phyloP scores from a whole-genome alignment of 2,113 vertebrate species.

The Crotalus tigris region DNA sequence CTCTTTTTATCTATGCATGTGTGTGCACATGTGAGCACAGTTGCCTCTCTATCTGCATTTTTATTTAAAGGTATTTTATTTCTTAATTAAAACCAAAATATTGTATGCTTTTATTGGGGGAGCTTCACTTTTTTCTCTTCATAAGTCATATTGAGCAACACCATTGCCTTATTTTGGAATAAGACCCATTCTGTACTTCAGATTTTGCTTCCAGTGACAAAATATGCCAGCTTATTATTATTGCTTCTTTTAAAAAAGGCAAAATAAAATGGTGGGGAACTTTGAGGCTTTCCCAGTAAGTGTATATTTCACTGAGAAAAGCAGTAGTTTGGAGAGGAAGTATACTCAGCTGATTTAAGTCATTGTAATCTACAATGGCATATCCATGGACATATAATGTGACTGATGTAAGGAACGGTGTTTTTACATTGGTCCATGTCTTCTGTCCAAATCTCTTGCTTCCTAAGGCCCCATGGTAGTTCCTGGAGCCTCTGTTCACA shows the following conservation, averaged over 20 bases:
- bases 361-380: neutral
- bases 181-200: neutral
- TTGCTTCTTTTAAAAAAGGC: neutral
- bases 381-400: neutral
- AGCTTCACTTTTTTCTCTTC: conserved; percentile 7
- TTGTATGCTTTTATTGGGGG: conserved; percentile 1
- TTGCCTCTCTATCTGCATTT: conserved; percentile 24
- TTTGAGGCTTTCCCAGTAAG: neutral
- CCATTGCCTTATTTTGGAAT: neutral
- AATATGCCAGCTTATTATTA: neutral
- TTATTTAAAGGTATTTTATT: conserved; percentile 26
- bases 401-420: neutral
- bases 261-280: too few relatives aligned
- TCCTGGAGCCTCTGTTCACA: neutral
- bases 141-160: neutral
- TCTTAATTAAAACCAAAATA: neutral
- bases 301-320: neutral
- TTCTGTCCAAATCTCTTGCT: neutral
- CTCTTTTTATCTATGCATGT: neutral
- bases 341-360: neutral
- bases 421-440: neutral
- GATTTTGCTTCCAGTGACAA: neutral
- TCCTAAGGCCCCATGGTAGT: neutral
- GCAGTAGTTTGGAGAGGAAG: neutral
- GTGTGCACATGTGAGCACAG: neutral